Evolutionary conservation across 1,140 invertebrate genomes (phyloP).

Genomic region (Trichoplusia ni): DNA sequence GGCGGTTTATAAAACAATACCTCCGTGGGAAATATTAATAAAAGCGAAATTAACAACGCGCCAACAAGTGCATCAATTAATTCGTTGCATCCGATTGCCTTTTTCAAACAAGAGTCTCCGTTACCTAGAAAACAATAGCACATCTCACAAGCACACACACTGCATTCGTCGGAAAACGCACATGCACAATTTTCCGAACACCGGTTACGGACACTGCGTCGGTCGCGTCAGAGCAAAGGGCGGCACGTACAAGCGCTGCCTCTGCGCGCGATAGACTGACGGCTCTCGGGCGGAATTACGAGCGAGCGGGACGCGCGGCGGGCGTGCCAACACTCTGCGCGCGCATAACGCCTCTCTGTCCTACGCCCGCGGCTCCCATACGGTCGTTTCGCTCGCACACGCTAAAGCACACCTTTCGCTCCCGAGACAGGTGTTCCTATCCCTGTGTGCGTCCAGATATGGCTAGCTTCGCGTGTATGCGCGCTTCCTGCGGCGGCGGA

Average conservation of each 20-base stretch:
- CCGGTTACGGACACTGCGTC: slow-evolving; percentile 76
- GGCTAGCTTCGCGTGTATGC: slow-evolving; percentile 57
- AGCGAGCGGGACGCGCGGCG: slow-evolving; percentile 76
- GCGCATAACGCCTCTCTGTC: slow-evolving; percentile 67
- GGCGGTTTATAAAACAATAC: slow-evolving; percentile 35
- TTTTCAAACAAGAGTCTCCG: slow-evolving; percentile 58
- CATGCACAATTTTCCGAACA: slow-evolving; percentile 81
- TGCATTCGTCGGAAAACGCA: slow-evolving; percentile 78
- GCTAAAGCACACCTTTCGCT: slow-evolving; percentile 78
- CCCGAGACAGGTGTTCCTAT: slow-evolving; percentile 78
- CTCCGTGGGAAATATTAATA: slow-evolving; percentile 38
- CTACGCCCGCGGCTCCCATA: slow-evolving; percentile 49
- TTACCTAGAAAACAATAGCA: slow-evolving; percentile 81
- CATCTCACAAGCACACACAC: slow-evolving; percentile 80
- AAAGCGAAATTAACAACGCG: slow-evolving; percentile 45
- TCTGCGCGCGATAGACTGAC: slow-evolving; percentile 77
- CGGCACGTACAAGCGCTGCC: slow-evolving; percentile 70
- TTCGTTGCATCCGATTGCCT: slow-evolving; percentile 60
- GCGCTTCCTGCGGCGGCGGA: slow-evolving; percentile 78
- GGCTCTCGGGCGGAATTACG: slow-evolving; percentile 58
- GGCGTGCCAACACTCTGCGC: slow-evolving; percentile 74
- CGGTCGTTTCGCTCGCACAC: slow-evolving; percentile 57
- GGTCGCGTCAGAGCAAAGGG: slow-evolving; percentile 71
- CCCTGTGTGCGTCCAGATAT: slow-evolving; percentile 72
- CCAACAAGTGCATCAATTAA: slow-evolving; percentile 47